Evolutionary conservation across 2,113 vertebrate species (phyloP).

Genomic region (Melanotaenia duboulayi): DNA sequence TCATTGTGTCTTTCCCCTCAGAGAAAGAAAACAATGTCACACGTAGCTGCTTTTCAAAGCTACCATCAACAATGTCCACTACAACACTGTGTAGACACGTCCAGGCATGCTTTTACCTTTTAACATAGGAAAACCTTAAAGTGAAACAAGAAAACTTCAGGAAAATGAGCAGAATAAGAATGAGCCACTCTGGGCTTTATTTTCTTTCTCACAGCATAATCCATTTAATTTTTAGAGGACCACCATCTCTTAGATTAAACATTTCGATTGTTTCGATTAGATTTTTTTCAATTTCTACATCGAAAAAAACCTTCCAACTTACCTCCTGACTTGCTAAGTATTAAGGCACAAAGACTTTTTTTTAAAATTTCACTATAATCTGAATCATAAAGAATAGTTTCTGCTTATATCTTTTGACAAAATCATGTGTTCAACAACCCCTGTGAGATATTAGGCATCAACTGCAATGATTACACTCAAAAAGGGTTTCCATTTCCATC

Average conservation of each 20-base stretch:
- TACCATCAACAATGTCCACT: constrained; percentile 25
- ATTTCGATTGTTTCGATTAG: too few relatives aligned
- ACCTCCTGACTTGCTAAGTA: neutral
- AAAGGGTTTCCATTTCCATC: constrained; percentile 59
- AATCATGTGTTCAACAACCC: neutral
- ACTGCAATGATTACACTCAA: neutral
- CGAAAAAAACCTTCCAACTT: too few relatives aligned
- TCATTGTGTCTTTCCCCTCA: neutral
- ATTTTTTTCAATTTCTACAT: neutral
- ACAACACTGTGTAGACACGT: constrained; percentile 33
- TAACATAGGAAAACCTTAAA: constrained; percentile 2
- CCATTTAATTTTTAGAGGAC: neutral
- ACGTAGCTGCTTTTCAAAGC: constrained; percentile 23
- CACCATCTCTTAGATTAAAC: neutral
- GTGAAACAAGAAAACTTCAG: constrained; percentile 4
- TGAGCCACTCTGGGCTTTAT: neutral
- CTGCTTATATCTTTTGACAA: neutral
- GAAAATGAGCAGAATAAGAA: neutral
- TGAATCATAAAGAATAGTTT: neutral
- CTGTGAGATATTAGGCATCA: neutral
- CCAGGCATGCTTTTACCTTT: constrained; percentile 15
- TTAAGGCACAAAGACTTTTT: neutral
- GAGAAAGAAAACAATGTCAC: constrained; percentile 24
- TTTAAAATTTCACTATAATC: neutral
- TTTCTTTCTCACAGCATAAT: neutral